phyloP scores from a whole-genome alignment of 1,140 invertebrate species.

The Nasonia longicornis region DNA sequence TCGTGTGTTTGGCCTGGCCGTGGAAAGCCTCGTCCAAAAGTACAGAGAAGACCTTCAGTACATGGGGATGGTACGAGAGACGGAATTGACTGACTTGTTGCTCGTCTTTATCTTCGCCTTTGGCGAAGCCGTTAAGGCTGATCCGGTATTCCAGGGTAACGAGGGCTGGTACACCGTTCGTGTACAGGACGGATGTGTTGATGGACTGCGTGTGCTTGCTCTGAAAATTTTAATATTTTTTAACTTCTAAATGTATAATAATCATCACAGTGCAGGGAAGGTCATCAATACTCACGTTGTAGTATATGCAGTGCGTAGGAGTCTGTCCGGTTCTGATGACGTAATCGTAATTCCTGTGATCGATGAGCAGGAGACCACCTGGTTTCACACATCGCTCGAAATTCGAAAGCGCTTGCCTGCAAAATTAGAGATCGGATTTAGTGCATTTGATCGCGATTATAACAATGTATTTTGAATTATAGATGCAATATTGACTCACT shows the following conservation, averaged over 20 bases:
- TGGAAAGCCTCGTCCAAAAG: slow-evolving; percentile 80
- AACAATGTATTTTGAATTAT: too few relatives aligned
- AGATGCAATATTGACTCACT: slow-evolving; percentile 57
- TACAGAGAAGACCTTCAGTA: slow-evolving; percentile 76
- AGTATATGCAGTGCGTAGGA: slow-evolving; percentile 86
- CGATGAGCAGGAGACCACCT: slow-evolving; percentile 86
- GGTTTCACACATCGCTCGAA: slow-evolving; percentile 86
- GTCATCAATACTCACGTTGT: slow-evolving; percentile 77
- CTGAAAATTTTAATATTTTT: slow-evolving; percentile 68
- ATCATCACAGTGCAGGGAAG: neutral
- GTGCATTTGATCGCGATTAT: too few relatives aligned
- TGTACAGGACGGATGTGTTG: slow-evolving; percentile 83
- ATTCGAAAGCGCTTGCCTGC: slow-evolving; percentile 77
- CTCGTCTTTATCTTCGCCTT: slow-evolving; percentile 58
- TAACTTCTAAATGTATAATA: neutral
- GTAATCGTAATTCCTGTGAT: slow-evolving; percentile 89
- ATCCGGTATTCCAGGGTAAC: slow-evolving; percentile 86
- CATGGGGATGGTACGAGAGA: slow-evolving; percentile 88
- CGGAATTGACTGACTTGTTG: slow-evolving; percentile 78
- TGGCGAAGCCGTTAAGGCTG: slow-evolving; percentile 65
- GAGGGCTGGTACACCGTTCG: slow-evolving; percentile 78
- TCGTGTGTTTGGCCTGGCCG: slow-evolving; percentile 73
- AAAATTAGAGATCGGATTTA: slow-evolving; percentile 18
- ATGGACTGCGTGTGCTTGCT: slow-evolving; percentile 84
- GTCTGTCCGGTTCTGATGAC: slow-evolving; percentile 81